Percentiles rank a stretch among this genome's conserved stretches.
These are phyloP conservation scores for Tetrapedia diversipes DNA, from an alignment of 2,888 invertebrate species.

Conservation along the genomic window DNA sequence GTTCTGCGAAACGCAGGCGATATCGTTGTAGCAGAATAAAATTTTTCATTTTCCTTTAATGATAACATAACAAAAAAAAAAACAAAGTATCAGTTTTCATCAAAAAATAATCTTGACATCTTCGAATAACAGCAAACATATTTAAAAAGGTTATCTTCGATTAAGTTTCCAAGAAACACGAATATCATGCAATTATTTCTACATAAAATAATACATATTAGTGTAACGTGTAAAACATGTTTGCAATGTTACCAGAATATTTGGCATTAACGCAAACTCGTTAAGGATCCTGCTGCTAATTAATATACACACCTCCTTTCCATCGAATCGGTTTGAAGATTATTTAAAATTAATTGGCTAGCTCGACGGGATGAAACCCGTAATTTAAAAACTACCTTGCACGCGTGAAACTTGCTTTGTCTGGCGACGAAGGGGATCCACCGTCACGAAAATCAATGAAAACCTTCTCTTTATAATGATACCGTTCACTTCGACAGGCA, in stretches of 20 bases:
- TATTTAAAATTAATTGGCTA: conserved; percentile 25
- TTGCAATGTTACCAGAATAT: not conserved
- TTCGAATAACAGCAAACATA: no score
- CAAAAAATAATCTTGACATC: no score
- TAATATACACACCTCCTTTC: not conserved
- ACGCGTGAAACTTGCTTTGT: conserved; percentile 8
- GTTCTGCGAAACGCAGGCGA: no score
- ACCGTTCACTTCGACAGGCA: not conserved
- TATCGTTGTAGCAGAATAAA: not conserved
- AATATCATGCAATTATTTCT: no score
- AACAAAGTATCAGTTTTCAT: no score
- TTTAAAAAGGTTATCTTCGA: no score
- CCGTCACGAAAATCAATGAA: not conserved
- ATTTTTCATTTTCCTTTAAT: no score
- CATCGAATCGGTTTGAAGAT: conserved; percentile 8
- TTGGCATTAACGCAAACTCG: not conserved
- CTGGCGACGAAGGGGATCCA: not conserved
- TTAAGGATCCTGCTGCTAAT: conserved; percentile 5
- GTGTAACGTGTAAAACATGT: not conserved
- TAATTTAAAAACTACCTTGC: not conserved
- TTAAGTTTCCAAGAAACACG: no score
- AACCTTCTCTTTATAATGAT: not conserved
- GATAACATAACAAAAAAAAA: no score
- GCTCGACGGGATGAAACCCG: not conserved
- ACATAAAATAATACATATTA: not conserved